Base-by-base conservation (phyloP, 2,888 invertebrate species). In the Nudaria mundana region DNA sequence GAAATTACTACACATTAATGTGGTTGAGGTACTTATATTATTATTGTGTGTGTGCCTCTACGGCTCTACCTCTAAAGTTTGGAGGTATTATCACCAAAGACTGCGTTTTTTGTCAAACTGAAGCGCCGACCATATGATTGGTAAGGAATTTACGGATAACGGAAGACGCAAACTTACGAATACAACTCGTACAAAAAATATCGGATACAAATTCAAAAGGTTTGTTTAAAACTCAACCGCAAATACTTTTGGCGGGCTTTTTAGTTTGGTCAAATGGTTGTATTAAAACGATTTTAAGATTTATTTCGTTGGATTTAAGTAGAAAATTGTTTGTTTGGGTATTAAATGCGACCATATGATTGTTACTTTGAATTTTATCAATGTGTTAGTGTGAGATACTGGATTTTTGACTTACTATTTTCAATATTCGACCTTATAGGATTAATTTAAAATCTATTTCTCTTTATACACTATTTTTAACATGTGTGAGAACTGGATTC, bases 401-500 rank as follows among this genome's bases (percentile, higher is more conserved):
- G 68, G 65, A 66, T 62, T 63, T 52, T 30, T 36, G 18, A 2
- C 1, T 1, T 1, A 0, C 2, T 2, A 7, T n/a, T 40, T 35
- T 11, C 7, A 3, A 65, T 43, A 62, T 52, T 58, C 5, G 32
- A 44, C 47, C 38, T 43, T 71, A 59, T 33, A 0, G 0, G 0
- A 0, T 0, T 0, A 0, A 0, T 0, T 6, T 66, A 73, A 42
- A 30, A 43, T 40, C 18, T 3, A 51, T 33, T 57, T 64, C 66
- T 3, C 2, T 11, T 26, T 40, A 7, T 2, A 0, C 1, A 2
- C 20, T 1, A n/a, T 18, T 43, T 38, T 31, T 37, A 26, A 18
- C 44, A 6, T 40, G 37, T 71, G 68, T 69, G 66, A 48, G 66
- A 83, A 83, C 83, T 76, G 81, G 83, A 83, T 82, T 78, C 57